These are phyloP conservation scores for Neosilurus mollespiculum DNA, from an alignment of 2,797 vertebrate species.

Conservation along the genomic window DNA sequence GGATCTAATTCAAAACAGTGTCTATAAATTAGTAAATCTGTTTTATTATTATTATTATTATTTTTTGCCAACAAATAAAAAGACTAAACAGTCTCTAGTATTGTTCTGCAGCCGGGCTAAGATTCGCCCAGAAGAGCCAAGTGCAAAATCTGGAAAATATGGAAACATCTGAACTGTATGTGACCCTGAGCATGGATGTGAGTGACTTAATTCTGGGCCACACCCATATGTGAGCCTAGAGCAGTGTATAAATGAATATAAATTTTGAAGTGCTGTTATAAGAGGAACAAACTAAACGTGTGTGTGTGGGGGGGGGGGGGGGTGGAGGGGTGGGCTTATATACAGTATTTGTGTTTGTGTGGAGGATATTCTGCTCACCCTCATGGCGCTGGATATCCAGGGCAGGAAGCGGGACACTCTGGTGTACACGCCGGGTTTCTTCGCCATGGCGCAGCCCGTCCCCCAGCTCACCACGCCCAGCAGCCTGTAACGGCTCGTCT, in stretches of 20 bases:
- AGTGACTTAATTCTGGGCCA: not conserved
- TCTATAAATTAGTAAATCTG: not conserved
- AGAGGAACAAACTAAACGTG: too few relatives aligned
- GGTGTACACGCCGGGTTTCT: constrained; percentile 89
- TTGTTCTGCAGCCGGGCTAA: not conserved
- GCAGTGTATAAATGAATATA: too few relatives aligned
- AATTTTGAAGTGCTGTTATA: too few relatives aligned
- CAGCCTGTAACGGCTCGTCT: constrained; percentile 80
- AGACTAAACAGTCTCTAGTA: too few relatives aligned
- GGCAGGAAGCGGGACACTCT: constrained; percentile 84
- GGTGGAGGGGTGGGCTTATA: too few relatives aligned
- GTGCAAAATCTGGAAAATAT: not conserved
- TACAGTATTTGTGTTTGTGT: not conserved
- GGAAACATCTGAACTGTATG: constrained; percentile 3
- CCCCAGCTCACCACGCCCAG: constrained; percentile 92
- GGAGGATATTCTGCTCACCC: constrained; percentile 69
- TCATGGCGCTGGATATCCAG: constrained; percentile 88
- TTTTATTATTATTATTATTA: too few relatives aligned
- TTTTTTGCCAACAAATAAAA: not conserved
- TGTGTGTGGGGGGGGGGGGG: not conserved
- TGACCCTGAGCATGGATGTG: not conserved
- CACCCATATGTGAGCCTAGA: not conserved
- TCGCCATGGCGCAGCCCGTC: constrained; percentile 85
- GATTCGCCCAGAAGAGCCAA: not conserved
- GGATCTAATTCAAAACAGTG: not conserved